Percentiles rank a stretch among this genome's conserved stretches.
Conservation (phyloP, 30 jellyfish, hydroid and myxozoan genomes). For the Rhopilema esculentum region DNA sequence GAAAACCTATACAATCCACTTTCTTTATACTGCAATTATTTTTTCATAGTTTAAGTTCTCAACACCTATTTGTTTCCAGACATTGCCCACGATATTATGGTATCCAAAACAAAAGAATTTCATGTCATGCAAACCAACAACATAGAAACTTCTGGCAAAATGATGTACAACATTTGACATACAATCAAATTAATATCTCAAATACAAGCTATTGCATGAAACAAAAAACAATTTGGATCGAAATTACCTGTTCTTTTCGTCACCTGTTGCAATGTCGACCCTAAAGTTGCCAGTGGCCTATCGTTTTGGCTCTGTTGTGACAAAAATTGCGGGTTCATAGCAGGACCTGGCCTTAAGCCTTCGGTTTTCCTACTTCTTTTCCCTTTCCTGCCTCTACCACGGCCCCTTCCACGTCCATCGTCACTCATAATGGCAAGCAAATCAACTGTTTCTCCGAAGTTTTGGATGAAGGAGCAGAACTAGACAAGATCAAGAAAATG, state of each 20-base stretch:
- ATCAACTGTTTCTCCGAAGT: not conserved
- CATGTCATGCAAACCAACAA: too few species aligned
- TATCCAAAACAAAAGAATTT: too few species aligned
- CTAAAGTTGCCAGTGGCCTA: not conserved
- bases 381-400: slow-evolving; percentile 63
- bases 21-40: too few species aligned
- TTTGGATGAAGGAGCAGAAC: too few species aligned
- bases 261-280: not conserved
- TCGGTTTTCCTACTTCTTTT: not conserved
- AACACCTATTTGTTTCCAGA: too few species aligned
- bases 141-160: too few species aligned
- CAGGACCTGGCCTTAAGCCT: not conserved
- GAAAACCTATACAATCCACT: too few species aligned
- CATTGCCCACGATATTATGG: too few species aligned
- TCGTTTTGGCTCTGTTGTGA: not conserved
- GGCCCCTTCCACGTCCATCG: slow-evolving; percentile 52
- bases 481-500: too few species aligned
- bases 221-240: not conserved
- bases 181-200: too few species aligned
- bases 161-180: too few species aligned
- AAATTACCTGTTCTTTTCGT: not conserved
- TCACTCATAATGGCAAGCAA: slow-evolving; percentile 10
- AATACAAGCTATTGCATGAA: not conserved
- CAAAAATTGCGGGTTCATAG: not conserved
- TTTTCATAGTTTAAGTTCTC: too few species aligned